These are phyloP conservation scores for Vesta saturnalis DNA, from an alignment of 2,888 invertebrate species.

Conservation along the genomic window DNA sequence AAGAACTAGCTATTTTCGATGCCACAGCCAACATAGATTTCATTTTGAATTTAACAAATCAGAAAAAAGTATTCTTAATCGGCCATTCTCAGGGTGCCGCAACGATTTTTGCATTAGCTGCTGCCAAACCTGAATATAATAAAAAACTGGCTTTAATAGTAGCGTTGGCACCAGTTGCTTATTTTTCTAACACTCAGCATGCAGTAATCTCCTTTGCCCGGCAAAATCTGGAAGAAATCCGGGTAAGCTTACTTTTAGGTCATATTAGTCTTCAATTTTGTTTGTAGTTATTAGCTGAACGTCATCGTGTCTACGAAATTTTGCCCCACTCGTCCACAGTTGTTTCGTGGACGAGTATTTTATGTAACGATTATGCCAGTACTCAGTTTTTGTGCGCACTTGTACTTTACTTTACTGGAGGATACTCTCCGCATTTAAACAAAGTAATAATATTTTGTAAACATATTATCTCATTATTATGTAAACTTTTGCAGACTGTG, in stretches of 20 bases:
- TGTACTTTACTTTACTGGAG: neutral
- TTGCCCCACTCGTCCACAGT: neutral
- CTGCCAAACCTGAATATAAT: conserved; percentile 43
- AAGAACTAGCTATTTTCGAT: conserved; percentile 80
- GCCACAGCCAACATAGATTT: conserved; percentile 80
- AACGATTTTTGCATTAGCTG: conserved; percentile 69
- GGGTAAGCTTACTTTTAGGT: neutral
- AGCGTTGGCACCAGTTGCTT: neutral
- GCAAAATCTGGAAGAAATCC: neutral
- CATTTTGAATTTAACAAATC: conserved; percentile 66
- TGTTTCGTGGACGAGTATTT: neutral
- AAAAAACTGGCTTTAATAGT: neutral
- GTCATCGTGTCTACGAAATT: neutral
- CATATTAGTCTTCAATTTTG: neutral
- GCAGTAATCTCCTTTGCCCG: neutral
- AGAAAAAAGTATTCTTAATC: conserved; percentile 70
- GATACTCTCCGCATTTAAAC: neutral
- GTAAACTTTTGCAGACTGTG: conserved; percentile 21
- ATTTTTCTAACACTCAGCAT: neutral
- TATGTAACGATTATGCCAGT: neutral
- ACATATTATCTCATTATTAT: neutral
- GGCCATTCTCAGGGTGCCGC: conserved; percentile 78
- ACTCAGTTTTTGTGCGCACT: neutral
- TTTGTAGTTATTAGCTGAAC: neutral
- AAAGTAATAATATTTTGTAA: neutral